phyloP scores from a whole-genome alignment of 2,113 vertebrate genomes.

The Suricata suricatta region DNA sequence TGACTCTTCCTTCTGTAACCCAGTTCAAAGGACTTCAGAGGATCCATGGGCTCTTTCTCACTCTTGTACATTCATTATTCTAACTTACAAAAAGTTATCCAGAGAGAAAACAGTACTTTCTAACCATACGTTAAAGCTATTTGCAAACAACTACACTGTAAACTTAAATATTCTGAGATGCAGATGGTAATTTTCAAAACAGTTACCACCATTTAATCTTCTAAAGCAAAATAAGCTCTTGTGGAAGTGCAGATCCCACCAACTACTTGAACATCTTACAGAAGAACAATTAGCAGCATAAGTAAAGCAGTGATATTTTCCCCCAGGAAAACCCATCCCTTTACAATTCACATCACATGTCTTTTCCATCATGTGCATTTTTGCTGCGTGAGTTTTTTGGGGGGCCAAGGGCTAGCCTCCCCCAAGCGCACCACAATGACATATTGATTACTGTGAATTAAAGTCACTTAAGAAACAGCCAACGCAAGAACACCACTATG shows the following conservation, averaged over 20 bases:
- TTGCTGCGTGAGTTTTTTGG: neutral
- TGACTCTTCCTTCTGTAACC: neutral
- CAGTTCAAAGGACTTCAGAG: neutral
- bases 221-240: slow-evolving; percentile 68
- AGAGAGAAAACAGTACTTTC: slow-evolving; percentile 73
- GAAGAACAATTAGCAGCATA: slow-evolving; percentile 58
- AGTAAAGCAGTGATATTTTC: slow-evolving; percentile 30
- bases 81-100: slow-evolving; percentile 81
- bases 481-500: neutral
- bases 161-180: slow-evolving; percentile 50
- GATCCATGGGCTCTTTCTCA: slow-evolving; percentile 26
- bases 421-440: neutral
- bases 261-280: slow-evolving; percentile 62
- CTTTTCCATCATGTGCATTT: neutral
- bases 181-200: slow-evolving; percentile 79
- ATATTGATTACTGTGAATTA: neutral
- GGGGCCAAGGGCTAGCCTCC: neutral
- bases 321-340: neutral
- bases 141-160: slow-evolving; percentile 81
- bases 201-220: slow-evolving; percentile 81
- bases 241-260: slow-evolving; percentile 42
- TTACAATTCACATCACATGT: neutral
- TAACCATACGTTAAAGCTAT: slow-evolving; percentile 81
- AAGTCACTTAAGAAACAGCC: neutral
- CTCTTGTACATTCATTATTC: slow-evolving; percentile 50